phyloP scores from a whole-genome alignment of 2,113 vertebrate genomes.

The Rhineura floridana region DNA sequence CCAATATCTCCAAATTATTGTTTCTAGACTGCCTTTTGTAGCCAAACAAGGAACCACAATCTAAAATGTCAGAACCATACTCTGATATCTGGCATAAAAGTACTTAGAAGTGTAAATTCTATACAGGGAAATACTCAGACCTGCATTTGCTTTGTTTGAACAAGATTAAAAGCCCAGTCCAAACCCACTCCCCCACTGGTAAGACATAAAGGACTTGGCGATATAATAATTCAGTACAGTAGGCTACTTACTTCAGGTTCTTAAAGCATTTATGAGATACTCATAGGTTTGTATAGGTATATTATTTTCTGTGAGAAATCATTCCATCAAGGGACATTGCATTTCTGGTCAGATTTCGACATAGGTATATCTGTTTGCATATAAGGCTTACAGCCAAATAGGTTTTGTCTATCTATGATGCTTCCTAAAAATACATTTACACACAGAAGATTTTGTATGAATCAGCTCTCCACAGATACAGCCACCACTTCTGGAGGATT shows the following conservation, averaged over 20 bases:
- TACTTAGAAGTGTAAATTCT: not conserved
- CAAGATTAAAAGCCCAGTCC: slow-evolving; percentile 23
- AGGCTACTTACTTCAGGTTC: slow-evolving; percentile 10
- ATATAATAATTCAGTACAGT: not conserved
- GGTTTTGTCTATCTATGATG: not conserved
- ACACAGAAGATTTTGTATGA: not conserved
- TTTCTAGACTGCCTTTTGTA: not conserved
- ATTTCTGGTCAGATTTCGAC: not conserved
- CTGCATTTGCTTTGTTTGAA: slow-evolving; percentile 17
- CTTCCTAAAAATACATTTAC: not conserved
- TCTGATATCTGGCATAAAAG: not conserved
- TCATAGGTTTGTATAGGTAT: no score
- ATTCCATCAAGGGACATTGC: not conserved
- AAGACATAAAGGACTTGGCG: not conserved
- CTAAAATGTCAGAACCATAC: not conserved
- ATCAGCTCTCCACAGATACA: not conserved
- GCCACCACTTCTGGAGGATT: not conserved
- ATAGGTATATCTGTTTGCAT: not conserved
- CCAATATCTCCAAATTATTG: not conserved
- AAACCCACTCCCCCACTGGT: not conserved
- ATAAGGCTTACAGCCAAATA: not conserved
- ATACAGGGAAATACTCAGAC: not conserved
- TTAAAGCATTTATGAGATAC: not conserved
- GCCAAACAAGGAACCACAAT: not conserved
- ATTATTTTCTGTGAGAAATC: not conserved